phyloP scores from a whole-genome alignment of 2,797 vertebrate species.

The Naso thynnoides region DNA sequence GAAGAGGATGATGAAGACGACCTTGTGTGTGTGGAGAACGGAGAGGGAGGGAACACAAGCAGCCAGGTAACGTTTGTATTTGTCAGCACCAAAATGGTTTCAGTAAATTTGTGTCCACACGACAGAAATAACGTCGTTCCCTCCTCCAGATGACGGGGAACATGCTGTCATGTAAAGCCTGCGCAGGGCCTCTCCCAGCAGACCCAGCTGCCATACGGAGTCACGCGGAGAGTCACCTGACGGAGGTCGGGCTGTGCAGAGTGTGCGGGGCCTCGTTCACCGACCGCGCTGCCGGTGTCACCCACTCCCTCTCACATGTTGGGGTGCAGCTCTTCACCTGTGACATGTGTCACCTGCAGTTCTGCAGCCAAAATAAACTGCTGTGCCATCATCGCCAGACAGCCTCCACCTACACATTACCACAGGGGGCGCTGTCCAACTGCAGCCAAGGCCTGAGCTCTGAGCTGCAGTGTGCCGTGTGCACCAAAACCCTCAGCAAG shows the following conservation, averaged over 20 bases:
- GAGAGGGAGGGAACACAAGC: constrained; percentile 80
- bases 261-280: constrained; percentile 91
- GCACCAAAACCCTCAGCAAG: constrained; percentile 88
- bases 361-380: constrained; percentile 92
- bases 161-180: constrained; percentile 88
- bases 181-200: constrained; percentile 87
- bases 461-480: constrained; percentile 89
- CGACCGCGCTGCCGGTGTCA: constrained; percentile 85
- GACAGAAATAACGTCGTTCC: not conserved
- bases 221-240: constrained; percentile 91
- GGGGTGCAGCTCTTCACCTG: constrained; percentile 95
- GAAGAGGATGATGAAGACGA: constrained; percentile 90
- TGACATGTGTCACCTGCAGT: constrained; percentile 94
- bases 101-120: fast-evolving
- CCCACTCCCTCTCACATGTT: constrained; percentile 92
- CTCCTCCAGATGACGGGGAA: constrained; percentile 62
- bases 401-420: constrained; percentile 84
- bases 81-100: not conserved
- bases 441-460: constrained; percentile 70
- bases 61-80: constrained; percentile 59
- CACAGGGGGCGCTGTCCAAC: constrained; percentile 73
- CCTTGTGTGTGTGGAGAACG: constrained; percentile 93
- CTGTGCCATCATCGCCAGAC: constrained; percentile 91
- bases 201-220: constrained; percentile 89
- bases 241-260: constrained; percentile 90